Evolutionary conservation across 2,888 invertebrate genomes (phyloP).

Genomic region (Zaprionus obscuricornis): DNA sequence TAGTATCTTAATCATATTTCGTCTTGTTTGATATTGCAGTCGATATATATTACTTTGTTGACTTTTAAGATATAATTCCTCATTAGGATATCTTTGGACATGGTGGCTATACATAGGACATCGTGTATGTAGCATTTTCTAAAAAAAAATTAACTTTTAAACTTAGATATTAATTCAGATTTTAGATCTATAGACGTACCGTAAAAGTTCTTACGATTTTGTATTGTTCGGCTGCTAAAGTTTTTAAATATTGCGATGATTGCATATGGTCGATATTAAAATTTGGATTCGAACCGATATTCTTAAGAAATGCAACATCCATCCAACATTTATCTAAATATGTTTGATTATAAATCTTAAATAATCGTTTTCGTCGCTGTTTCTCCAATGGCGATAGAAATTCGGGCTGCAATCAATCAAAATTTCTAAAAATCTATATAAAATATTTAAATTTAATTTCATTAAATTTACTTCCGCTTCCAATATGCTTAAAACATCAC

Average conservation of each 20-base stretch:
- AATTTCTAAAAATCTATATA: neutral
- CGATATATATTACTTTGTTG: constrained; percentile 70
- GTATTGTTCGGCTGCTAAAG: constrained; percentile 61
- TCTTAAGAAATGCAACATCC: constrained; percentile 74
- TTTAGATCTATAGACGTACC: constrained; percentile 40
- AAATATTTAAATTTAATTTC: neutral
- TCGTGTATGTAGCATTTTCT: constrained; percentile 82
- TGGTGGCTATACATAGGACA: constrained; percentile 75
- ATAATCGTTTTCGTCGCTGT: constrained; percentile 71
- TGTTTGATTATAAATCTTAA: constrained; percentile 74
- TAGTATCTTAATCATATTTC: constrained; percentile 79
- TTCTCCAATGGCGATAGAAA: constrained; percentile 73
- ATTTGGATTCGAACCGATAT: constrained; percentile 58
- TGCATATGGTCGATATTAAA: constrained; percentile 65
- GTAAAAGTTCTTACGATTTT: constrained; percentile 64
- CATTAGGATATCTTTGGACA: constrained; percentile 55
- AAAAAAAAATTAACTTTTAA: neutral
- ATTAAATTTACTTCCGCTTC: constrained; percentile 63
- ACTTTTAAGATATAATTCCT: constrained; percentile 43
- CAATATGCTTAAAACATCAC: constrained; percentile 78
- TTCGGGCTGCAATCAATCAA: constrained; percentile 50
- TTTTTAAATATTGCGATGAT: constrained; percentile 57
- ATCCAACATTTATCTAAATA: constrained; percentile 76
- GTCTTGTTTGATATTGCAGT: constrained; percentile 80
- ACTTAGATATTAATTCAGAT: too few species aligned